These are phyloP conservation scores for Palaemon carinicauda DNA, from an alignment of 1,140 invertebrate species.

Conservation along the genomic window DNA sequence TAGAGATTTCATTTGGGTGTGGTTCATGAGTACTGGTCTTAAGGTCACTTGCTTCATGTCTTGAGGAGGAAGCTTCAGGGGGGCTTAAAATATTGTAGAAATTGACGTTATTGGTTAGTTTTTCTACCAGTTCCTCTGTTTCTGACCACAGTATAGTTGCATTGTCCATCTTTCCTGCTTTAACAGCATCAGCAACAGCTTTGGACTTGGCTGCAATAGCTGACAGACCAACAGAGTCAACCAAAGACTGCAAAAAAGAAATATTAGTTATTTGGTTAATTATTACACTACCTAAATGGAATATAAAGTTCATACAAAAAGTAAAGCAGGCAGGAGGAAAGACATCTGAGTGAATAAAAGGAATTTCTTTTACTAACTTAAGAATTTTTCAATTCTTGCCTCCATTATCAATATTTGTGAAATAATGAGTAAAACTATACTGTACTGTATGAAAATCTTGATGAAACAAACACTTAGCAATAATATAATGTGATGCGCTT, in stretches of 20 bases:
- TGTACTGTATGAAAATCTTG: no score
- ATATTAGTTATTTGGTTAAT: not conserved
- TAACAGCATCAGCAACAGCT: constrained; percentile 18
- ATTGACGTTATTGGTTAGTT: constrained; percentile 38
- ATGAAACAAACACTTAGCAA: no score
- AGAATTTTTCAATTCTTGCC: no score
- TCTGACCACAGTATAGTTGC: constrained; percentile 37
- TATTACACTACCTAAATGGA: not conserved
- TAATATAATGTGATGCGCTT: no score
- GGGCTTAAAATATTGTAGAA: constrained; percentile 40
- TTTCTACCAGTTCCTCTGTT: constrained; percentile 20
- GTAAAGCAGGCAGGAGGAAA: no score
- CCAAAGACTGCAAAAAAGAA: constrained; percentile 19
- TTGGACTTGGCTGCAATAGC: constrained; percentile 15
- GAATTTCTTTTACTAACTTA: no score
- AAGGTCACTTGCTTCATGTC: not conserved
- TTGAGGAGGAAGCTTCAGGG: not conserved
- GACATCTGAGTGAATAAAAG: no score
- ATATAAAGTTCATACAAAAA: not conserved
- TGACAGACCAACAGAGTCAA: constrained; percentile 9
- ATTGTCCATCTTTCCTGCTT: constrained; percentile 23
- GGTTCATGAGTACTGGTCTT: not conserved
- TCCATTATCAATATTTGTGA: no score
- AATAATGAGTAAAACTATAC: no score
- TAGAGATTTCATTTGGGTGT: not conserved